These are phyloP conservation scores for Brachirus orientalis DNA, from an alignment of 2,113 vertebrate genomes.

Conservation along the genomic window DNA sequence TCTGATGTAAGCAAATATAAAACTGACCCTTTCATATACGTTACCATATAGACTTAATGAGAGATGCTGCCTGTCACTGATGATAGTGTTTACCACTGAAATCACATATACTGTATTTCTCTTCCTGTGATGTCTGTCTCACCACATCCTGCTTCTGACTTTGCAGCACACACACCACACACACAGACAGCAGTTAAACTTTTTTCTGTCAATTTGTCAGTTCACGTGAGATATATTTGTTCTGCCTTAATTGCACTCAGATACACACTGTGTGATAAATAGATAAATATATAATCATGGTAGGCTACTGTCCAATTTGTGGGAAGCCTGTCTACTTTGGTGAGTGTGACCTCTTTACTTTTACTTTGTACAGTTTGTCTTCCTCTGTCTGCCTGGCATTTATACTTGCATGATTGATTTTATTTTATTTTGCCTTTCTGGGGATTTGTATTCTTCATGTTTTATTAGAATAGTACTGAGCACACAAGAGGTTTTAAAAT, in stretches of 20 bases:
- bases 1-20: not conserved
- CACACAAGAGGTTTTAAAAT: too few relatives aligned
- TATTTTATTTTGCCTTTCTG: too few relatives aligned
- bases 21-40: not conserved
- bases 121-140: conserved; percentile 61
- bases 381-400: not conserved
- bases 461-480: too few relatives aligned
- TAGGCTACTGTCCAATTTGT: conserved; percentile 85
- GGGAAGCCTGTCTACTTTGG: conserved; percentile 87
- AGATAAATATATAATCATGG: conserved; percentile 71
- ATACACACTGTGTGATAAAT: conserved; percentile 39
- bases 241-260: conserved; percentile 11
- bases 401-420: not conserved
- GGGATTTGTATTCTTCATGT: too few relatives aligned
- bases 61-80: conserved; percentile 1
- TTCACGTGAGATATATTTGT: conserved; percentile 15
- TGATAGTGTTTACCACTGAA: conserved; percentile 29
- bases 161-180: conserved; percentile 22
- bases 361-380: conserved; percentile 15
- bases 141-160: conserved; percentile 76
- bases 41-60: conserved; percentile 1
- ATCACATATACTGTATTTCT: conserved; percentile 53
- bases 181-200: conserved; percentile 42
- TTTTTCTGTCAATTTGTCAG: conserved; percentile 58
- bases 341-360: conserved; percentile 70